A percentile compares a stretch with the other conserved stretches of the same genome.
These are phyloP conservation scores for Dastarcus helophoroides DNA, from an alignment of 2,888 invertebrate genomes.

Conservation along the genomic window DNA sequence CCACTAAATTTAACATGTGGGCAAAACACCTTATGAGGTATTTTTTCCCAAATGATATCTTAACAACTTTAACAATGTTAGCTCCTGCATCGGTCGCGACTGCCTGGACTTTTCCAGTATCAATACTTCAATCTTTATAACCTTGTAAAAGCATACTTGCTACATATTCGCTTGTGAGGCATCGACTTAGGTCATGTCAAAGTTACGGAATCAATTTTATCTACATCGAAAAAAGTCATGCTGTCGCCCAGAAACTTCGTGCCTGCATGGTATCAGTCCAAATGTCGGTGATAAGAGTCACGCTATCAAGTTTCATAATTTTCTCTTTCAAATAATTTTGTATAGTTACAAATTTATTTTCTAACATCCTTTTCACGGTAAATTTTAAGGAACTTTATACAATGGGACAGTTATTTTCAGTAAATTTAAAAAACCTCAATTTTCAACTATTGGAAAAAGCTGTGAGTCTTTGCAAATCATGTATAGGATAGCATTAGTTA, in stretches of 20 bases:
- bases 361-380: conserved; percentile 11
- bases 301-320: conserved; percentile 1
- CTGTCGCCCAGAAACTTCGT: conserved; percentile 9
- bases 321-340: conserved; percentile 6
- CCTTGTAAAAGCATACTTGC: conserved; percentile 4
- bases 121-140: conserved; percentile 9
- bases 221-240: conserved; percentile 3
- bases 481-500: conserved; percentile 13
- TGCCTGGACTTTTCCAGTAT: conserved; percentile 8
- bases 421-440: conserved; percentile 14
- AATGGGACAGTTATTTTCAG: conserved; percentile 12
- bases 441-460: conserved; percentile 13
- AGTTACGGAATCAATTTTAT: conserved; percentile 1
- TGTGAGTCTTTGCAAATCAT: conserved; percentile 15
- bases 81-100: conserved; percentile 10
- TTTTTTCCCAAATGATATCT: conserved; percentile 8
- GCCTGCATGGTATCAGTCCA: conserved; percentile 11
- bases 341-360: conserved; percentile 11
- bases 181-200: conserved; percentile 5
- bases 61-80: conserved; percentile 12
- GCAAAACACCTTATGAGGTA: conserved; percentile 10
- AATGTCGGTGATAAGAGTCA: conserved; percentile 10
- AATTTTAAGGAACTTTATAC: conserved; percentile 14
- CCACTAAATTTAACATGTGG: conserved; percentile 9
- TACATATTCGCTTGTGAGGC: conserved; percentile 6